Conservation (phyloP, 1,140 invertebrate genomes). For the Harlomillsia oculata region DNA sequence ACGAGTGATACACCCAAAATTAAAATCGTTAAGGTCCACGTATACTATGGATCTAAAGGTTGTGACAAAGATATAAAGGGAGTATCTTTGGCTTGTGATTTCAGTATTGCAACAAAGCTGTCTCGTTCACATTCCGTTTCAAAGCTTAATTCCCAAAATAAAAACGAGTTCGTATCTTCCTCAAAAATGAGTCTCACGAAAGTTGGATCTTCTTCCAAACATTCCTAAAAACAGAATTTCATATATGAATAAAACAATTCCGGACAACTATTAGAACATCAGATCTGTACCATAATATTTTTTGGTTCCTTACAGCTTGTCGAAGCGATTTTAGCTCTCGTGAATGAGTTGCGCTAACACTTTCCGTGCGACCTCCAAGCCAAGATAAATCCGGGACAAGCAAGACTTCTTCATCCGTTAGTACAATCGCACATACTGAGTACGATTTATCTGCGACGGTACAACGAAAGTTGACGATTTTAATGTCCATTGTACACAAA, state of each 20-base stretch:
- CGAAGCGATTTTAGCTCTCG: constrained; percentile 12
- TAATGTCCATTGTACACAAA: too few species aligned
- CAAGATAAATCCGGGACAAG: constrained; percentile 23
- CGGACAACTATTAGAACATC: background rate
- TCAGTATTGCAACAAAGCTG: constrained; percentile 12
- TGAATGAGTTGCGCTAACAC: constrained; percentile 11
- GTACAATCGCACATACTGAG: constrained; percentile 21
- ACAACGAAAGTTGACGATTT: too few species aligned
- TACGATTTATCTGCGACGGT: constrained; percentile 24
- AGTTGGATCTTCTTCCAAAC: constrained; percentile 17
- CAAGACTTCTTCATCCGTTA: constrained; percentile 29
- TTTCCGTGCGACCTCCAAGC: constrained; percentile 13
- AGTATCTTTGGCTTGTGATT: constrained; percentile 10
- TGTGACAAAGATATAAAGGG: constrained; percentile 28
- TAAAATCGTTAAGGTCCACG: too few species aligned
- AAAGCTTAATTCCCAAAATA: constrained; percentile 29
- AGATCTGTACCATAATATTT: background rate
- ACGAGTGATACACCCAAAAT: too few species aligned
- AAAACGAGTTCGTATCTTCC: background rate
- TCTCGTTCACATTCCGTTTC: constrained; percentile 25
- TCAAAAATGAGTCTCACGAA: constrained; percentile 26
- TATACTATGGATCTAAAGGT: constrained; percentile 19
- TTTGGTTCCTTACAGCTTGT: constrained; percentile 25
- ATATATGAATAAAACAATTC: background rate
- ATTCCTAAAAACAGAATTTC: constrained; percentile 22